Evolutionary conservation across 2,797 vertebrate species (phyloP), one percentile per base, ranked within the genome.

Genomic region (Phalloptychus januarius): DNA sequence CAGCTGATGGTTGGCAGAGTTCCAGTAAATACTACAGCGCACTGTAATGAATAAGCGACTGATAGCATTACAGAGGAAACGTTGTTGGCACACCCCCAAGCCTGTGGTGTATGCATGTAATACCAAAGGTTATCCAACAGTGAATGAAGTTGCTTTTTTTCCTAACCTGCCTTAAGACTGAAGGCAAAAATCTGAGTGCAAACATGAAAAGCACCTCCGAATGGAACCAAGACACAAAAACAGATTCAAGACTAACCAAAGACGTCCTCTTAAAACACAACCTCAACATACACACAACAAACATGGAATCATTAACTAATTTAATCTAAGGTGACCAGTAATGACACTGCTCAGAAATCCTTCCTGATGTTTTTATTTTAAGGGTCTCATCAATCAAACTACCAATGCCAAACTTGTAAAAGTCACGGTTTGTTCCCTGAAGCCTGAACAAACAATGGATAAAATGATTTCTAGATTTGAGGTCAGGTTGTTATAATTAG

Each of bases 1-100:
- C 65, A 84, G 56, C 52, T 67, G 71, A 71, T 67, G 78, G 81
- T 85, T 95, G 95, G 94, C 93, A 90, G 82, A 0, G 45, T 1
- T 92, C 94, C 94, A 95, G 84, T 83, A 46, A 95, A 94, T 94
- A 94, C 93, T 94, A 93, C 91, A 93, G 76, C 92, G 54, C 45
- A 31, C 54, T 83, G 86, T 89, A 89, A 91, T 91, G 80, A 92
- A 83, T 89, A 86, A 94, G 86, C 79, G 84, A 91, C 82, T 88
- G 91, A 95, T 92, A 93, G 90, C 86, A 75, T 83, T 84, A 83
- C 80, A 86, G 79, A 87, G 84, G 85, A 89, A 86, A 78, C 36
- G 83, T 72, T 36, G 75, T 75, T 87, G 91, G 86, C 88, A 83
- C 31, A 2, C 6, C 6, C 78, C 86, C 88, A 88, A 81, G 52